These are phyloP conservation scores for Cactoblastis cactorum DNA, from an alignment of 2,888 invertebrate species.

Conservation along the genomic window DNA sequence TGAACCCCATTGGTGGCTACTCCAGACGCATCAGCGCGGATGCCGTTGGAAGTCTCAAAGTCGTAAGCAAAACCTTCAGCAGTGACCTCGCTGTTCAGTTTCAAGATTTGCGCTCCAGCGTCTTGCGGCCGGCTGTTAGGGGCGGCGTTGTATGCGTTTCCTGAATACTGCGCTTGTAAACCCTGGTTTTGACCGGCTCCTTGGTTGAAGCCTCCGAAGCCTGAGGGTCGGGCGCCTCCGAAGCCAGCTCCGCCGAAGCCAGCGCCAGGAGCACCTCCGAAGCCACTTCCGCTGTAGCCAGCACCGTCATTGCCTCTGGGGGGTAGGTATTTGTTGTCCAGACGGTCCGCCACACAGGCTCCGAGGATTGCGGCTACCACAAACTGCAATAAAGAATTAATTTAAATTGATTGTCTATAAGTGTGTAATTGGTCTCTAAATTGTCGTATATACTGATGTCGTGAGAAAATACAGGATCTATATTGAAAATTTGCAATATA, in stretches of 20 bases:
- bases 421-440: no score
- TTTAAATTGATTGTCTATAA: not conserved
- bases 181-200: conserved; percentile 20
- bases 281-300: conserved; percentile 41
- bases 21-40: conserved; percentile 68
- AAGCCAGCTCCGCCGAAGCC: conserved; percentile 20
- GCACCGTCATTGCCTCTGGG: conserved; percentile 67
- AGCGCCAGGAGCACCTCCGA: conserved; percentile 31
- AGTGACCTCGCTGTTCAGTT: conserved; percentile 63
- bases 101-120: conserved; percentile 63
- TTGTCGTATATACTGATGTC: no score
- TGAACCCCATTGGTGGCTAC: conserved; percentile 71
- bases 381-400: conserved; percentile 42
- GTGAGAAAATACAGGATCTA: no score
- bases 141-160: conserved; percentile 30
- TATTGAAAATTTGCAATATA: no score
- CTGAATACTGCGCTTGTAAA: conserved; percentile 25
- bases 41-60: conserved; percentile 72
- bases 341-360: conserved; percentile 66
- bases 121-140: conserved; percentile 29
- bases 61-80: conserved; percentile 70
- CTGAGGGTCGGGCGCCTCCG: conserved; percentile 25
- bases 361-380: conserved; percentile 66
- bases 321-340: conserved; percentile 73
- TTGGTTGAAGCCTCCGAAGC: conserved; percentile 4